Percentiles rank a stretch among this genome's conserved stretches.
These are phyloP conservation scores for Pomacea canaliculata DNA, from an alignment of 2,888 invertebrate species.

Conservation along the genomic window DNA sequence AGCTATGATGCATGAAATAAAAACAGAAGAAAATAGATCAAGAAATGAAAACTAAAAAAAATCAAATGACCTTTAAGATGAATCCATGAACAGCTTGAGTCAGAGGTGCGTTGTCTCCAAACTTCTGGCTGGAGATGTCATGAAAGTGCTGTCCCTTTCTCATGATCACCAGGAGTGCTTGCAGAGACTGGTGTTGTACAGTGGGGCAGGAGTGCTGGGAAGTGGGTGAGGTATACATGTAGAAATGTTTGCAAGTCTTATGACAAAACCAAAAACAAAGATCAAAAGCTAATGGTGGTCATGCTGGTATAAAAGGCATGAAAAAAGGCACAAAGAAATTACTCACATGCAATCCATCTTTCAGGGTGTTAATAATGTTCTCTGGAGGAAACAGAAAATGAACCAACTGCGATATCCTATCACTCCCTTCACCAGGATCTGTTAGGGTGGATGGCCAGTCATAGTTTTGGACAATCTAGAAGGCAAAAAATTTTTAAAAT, in stretches of 20 bases:
- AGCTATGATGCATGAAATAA: neutral
- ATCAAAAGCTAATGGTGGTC: too few relatives aligned
- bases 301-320: too few relatives aligned
- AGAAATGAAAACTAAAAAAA: neutral
- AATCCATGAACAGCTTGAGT: conserved; percentile 14
- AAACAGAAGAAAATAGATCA: neutral
- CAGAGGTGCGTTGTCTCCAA: conserved; percentile 9
- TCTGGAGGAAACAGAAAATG: conserved; percentile 21
- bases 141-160: conserved; percentile 8
- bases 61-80: conserved; percentile 13
- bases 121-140: conserved; percentile 9
- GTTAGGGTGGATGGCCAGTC: conserved; percentile 13
- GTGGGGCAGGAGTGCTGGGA: conserved; percentile 16
- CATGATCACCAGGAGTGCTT: neutral
- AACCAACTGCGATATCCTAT: neutral
- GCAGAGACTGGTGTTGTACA: conserved; percentile 16
- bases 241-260: too few relatives aligned
- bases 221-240: too few relatives aligned
- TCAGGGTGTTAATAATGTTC: conserved; percentile 4
- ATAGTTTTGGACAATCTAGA: conserved; percentile 13
- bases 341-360: conserved; percentile 22
- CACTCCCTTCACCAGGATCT: neutral
- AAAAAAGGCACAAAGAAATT: too few relatives aligned
- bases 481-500: neutral
- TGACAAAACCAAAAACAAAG: too few relatives aligned